Conservation (phyloP, 2,797 vertebrate species). For the Xerus rutilus region DNA sequence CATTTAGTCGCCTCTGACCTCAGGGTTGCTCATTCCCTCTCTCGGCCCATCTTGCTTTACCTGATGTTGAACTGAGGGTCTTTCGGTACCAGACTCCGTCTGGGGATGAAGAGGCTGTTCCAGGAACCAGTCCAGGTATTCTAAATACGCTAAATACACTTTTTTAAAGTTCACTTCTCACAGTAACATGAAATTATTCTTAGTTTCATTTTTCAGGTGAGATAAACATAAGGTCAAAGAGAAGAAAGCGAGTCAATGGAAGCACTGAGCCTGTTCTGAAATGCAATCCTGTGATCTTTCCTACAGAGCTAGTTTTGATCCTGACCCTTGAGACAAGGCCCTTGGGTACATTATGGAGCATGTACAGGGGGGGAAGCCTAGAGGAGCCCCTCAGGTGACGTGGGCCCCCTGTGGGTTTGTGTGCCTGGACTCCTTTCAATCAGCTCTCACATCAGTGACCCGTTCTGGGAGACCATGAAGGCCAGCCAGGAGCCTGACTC, state of each 20-base stretch:
- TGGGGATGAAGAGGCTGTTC: background rate
- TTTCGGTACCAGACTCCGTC: background rate
- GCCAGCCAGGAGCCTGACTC: no score
- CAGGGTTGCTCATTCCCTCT: background rate
- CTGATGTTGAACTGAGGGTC: background rate
- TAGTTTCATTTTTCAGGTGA: background rate
- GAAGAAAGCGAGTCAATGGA: background rate
- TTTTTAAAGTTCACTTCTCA: background rate
- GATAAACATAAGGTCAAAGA: background rate
- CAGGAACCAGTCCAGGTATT: background rate
- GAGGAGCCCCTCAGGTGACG: no score
- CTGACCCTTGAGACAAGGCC: background rate
- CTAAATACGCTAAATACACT: background rate
- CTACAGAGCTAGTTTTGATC: background rate
- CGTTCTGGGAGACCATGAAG: background rate
- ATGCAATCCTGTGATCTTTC: background rate
- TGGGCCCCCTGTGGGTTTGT: no score
- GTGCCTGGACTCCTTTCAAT: background rate
- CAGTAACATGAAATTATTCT: background rate
- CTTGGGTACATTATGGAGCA: background rate
- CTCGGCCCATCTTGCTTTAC: background rate
- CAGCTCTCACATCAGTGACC: no score
- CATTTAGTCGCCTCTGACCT: background rate
- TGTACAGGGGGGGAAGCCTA: no score
- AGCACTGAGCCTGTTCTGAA: no score